Evolutionary conservation across 2,888 invertebrate genomes (phyloP), one percentile per base, ranked within the genome.

Genomic region (Octodonta nipae): DNA sequence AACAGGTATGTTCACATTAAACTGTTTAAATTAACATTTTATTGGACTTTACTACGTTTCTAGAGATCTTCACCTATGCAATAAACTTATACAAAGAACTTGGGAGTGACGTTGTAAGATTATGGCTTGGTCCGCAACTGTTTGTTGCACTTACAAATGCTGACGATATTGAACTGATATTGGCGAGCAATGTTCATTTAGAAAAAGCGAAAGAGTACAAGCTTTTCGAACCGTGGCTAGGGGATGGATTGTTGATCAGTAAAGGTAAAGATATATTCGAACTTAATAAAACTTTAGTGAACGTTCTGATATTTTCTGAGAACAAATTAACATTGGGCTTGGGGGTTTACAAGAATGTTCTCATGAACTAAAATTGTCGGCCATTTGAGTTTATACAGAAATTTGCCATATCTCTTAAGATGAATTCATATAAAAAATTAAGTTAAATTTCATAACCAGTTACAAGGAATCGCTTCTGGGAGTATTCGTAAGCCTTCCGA

Each of bases 151-250:
- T 49, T n/a, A 22, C 11, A n/a, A 30, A 41, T 32, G 40, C 49
- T 4, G 26, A 33, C 25, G 46, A 49, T 34, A 29, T 45, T 22
- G 49, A 49, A 41, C 47, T 46, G 43, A 54, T 61, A 29, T 45
- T 61, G 13, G 51, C 57, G 13, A 60, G 58, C 36, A 44, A 50
- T 15, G 54, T 53, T 10, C 57, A 60, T 42, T 44, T 62, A 6
- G 57, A 61, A 42, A 62, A 62, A 45, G 50, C 60, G 1, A 42
- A 47, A 8, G 62, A 62, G 34, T 62, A 60, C 40, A 36, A 47
- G 15, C 48, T 56, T 29, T 61, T 62, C 42, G 46, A 60, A 40
- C 61, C 61, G n/a, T 62, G 62, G 62, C 48, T 62, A 11, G 62
- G 61, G 32, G 53, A 61, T 34, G 62, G 62, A 11, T 47, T 62